Percentiles rank a stretch among this genome's conserved stretches.
These are phyloP conservation scores for Idris sp. DNA, from an alignment of 1,140 invertebrate species.

Conservation along the genomic window DNA sequence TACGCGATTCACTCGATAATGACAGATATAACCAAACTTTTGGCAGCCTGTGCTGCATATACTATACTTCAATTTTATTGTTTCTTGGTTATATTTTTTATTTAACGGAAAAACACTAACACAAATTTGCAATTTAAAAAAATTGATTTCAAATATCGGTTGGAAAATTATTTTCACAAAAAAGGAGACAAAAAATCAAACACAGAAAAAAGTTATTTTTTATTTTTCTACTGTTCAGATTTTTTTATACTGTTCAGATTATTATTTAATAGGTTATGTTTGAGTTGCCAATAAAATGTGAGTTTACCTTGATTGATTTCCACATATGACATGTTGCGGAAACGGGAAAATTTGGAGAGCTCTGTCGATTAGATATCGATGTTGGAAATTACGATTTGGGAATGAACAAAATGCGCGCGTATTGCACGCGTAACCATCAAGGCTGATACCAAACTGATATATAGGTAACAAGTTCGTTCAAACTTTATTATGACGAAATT, in stretches of 20 bases:
- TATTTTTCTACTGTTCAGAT: too few species aligned
- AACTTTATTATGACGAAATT: slow-evolving; percentile 68
- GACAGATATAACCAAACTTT: slow-evolving; percentile 39
- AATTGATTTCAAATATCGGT: too few species aligned
- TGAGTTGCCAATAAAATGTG: too few species aligned
- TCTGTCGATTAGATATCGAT: slow-evolving; percentile 6
- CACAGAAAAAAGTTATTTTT: too few species aligned
- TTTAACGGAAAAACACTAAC: too few species aligned
- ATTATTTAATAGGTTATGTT: too few species aligned
- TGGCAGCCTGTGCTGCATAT: slow-evolving; percentile 24
- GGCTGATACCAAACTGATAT: slow-evolving; percentile 10
- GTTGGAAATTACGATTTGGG: slow-evolving; percentile 31
- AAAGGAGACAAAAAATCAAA: too few species aligned
- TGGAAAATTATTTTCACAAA: too few species aligned
- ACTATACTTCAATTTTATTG: slow-evolving; percentile 7
- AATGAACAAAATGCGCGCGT: slow-evolving; percentile 55
- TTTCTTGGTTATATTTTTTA: slow-evolving; percentile 1
- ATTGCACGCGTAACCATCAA: slow-evolving; percentile 53
- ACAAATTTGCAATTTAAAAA: background rate
- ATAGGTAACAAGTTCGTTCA: slow-evolving; percentile 41
- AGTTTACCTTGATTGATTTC: slow-evolving; percentile 24
- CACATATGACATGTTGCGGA: slow-evolving; percentile 30
- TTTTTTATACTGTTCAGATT: too few species aligned
- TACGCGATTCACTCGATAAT: slow-evolving; percentile 21
- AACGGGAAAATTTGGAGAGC: slow-evolving; percentile 25